phyloP scores from a whole-genome alignment of 2,888 invertebrate genomes.

The Limenitis camilla region DNA sequence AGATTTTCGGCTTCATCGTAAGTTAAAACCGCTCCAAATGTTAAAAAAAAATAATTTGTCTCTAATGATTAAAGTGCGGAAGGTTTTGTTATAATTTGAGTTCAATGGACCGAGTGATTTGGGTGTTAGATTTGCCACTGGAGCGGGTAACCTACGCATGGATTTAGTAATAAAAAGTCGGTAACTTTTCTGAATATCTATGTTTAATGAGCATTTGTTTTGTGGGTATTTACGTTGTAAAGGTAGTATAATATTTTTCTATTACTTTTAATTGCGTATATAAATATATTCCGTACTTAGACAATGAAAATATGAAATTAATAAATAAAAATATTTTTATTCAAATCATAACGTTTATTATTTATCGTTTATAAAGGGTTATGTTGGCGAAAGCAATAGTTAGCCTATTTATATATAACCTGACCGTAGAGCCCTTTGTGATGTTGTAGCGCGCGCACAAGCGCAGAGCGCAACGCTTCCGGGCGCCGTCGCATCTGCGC shows the following conservation, averaged over 20 bases:
- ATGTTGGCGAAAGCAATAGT: conserved; percentile 2
- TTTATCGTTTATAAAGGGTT: background rate
- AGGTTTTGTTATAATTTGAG: conserved; percentile 6
- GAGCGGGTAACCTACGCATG: conserved; percentile 57
- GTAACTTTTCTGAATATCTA: conserved; percentile 55
- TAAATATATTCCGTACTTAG: too few relatives aligned
- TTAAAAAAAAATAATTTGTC: background rate
- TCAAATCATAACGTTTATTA: background rate
- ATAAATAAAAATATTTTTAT: too few relatives aligned
- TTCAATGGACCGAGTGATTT: conserved; percentile 25
- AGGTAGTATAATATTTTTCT: too few relatives aligned
- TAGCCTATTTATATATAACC: conserved; percentile 18
- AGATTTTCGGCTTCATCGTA: conserved; percentile 43
- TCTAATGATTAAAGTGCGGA: conserved; percentile 9
- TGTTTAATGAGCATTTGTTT: conserved; percentile 7
- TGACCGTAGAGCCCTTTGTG: conserved; percentile 43
- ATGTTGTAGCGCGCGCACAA: conserved; percentile 36
- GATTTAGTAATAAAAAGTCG: conserved; percentile 72
- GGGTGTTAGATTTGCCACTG: conserved; percentile 48
- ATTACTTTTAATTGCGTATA: too few relatives aligned
- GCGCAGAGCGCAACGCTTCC: too few relatives aligned
- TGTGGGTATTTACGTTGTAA: too few relatives aligned
- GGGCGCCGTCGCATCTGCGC: too few relatives aligned
- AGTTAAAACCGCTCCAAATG: conserved; percentile 14
- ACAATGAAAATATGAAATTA: too few relatives aligned